Conservation (phyloP, 1,140 invertebrate genomes). For the Hyles euphorbiae region DNA sequence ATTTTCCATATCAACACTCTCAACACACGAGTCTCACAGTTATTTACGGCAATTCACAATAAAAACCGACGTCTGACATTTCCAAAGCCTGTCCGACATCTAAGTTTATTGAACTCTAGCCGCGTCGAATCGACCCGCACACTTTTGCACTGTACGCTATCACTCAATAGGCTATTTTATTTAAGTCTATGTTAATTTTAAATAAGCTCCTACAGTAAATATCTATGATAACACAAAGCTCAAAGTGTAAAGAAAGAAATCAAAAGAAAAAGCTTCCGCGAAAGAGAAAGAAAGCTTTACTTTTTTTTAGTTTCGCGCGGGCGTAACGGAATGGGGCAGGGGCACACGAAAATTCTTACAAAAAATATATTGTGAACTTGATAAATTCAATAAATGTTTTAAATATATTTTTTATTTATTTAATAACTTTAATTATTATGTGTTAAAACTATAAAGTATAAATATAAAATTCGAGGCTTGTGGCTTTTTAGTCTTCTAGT, state of each 20-base stretch:
- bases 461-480: no score
- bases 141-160: conserved; percentile 14
- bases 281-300: conserved; percentile 25
- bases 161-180: conserved; percentile 21
- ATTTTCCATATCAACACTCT: conserved; percentile 59
- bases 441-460: no score
- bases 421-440: no score
- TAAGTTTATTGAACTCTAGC: conserved; percentile 61
- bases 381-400: no score
- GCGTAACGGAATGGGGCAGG: no score
- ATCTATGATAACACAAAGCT: conserved; percentile 19
- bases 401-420: no score
- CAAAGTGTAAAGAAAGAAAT: conserved; percentile 14
- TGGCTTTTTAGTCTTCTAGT: no score
- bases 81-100: conserved; percentile 39
- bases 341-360: no score
- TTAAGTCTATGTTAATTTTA: conserved; percentile 25
- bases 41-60: conserved; percentile 39
- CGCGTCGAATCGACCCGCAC: conserved; percentile 21
- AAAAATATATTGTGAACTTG: no score
- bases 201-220: conserved; percentile 18
- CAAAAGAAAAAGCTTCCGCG: conserved; percentile 19
- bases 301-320: conserved; percentile 21
- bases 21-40: conserved; percentile 12
- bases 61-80: conserved; percentile 56